Base-by-base conservation (phyloP, 2,888 invertebrate species). In the Stenotaenia linearis region DNA sequence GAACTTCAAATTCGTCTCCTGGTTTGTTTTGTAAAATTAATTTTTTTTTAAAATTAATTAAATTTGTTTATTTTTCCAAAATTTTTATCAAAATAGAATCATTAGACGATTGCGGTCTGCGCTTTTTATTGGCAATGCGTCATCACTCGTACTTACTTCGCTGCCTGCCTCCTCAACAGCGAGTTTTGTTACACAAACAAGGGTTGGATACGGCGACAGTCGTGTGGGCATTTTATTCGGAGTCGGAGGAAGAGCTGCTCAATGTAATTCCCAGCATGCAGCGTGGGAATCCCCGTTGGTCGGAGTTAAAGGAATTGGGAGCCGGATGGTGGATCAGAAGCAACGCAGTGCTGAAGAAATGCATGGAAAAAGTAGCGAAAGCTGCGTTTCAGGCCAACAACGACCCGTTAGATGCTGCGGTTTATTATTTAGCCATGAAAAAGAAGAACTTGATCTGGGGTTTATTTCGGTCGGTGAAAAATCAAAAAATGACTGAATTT, bases 171-270 rank as follows among this genome's bases (percentile, higher is more conserved):
- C 88, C 97, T 10, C 92, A 92, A 0, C 97, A 98, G 86, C 89
- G 98, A 79, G 92, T 93, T 0, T 91, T 91, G 79, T 90, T 97
- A 82, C 95, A 96, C 84, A 92, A 93, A 79, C 92, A 92, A 82
- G 97, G 96, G 6, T 77, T 84, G 12, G 82, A 81, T 37, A 81
- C 82, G 7, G 80, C 96, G 83, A 96, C 97, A 87, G 90, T 98
- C 23, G 97, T 97, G 2, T 99, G 99, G 99, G 99, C 98, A 0
- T 98, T 96, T 88, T 99, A 99, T 87, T 98, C 98, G 0, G 98
- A 99, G 87, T 94, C 96, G 23, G 96, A 97, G 85, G 97, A 97
- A 84, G 98, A 99, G 85, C 88, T 99, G 79, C 87, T 99, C 15
- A 92, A 93, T 80, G 88, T 97, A 77, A 92, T 97, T 82, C 98